Evolutionary conservation across 2,888 invertebrate species (phyloP).

Genomic region (Gortyna flavago): DNA sequence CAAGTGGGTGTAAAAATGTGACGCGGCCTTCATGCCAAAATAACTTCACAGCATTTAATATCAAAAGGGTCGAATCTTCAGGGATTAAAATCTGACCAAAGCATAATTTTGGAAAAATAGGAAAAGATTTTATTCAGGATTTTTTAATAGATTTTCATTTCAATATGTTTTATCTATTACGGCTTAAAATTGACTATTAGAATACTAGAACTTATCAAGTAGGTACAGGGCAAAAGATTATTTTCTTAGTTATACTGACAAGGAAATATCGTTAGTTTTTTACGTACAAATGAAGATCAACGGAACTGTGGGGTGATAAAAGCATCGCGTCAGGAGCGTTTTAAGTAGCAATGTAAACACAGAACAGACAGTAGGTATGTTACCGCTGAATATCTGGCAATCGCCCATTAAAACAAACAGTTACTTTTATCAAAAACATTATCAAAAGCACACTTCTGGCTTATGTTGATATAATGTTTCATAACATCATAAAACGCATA

Average conservation of each 20-base stretch:
- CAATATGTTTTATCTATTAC: background rate
- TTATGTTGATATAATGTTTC: constrained; percentile 41
- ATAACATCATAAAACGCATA: constrained; percentile 55
- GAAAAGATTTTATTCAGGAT: background rate
- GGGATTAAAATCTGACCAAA: background rate
- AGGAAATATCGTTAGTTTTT: constrained; percentile 2
- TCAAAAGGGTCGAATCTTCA: constrained; percentile 64
- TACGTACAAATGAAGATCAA: constrained; percentile 1
- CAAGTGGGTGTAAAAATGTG: constrained; percentile 78
- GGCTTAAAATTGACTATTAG: background rate
- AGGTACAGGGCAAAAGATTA: background rate
- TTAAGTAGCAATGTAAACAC: background rate
- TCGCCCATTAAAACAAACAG: background rate
- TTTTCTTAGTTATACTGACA: background rate
- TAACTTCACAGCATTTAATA: constrained; percentile 80
- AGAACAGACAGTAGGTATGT: background rate
- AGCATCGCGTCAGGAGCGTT: background rate
- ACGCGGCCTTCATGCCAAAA: constrained; percentile 83
- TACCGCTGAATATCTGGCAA: background rate
- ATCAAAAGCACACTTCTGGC: constrained; percentile 5
- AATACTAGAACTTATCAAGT: background rate
- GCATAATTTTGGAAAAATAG: background rate
- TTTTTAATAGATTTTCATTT: too few species aligned
- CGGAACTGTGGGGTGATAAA: background rate
- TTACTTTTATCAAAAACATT: constrained; percentile 2